phyloP scores from a whole-genome alignment of 2,888 invertebrate genomes.

The Girardia tigrina region DNA sequence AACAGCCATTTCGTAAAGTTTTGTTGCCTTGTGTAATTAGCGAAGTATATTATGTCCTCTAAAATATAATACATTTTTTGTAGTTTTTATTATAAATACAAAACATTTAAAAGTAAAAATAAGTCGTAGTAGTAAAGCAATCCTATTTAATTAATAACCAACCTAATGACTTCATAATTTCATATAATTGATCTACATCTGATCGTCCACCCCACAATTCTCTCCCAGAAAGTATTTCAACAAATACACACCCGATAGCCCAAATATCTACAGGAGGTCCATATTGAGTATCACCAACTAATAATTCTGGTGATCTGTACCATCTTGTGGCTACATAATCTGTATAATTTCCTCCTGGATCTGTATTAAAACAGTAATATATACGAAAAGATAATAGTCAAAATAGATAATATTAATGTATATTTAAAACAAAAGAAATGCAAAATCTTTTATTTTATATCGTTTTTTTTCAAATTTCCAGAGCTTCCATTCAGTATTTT shows the following conservation, averaged over 20 bases:
- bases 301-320: slow-evolving; percentile 88
- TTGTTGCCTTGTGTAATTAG: too few species aligned
- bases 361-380: slow-evolving; percentile 55
- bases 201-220: slow-evolving; percentile 77
- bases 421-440: not conserved
- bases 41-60: too few species aligned
- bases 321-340: slow-evolving; percentile 97
- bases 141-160: not conserved
- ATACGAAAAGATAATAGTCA: not conserved
- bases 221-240: slow-evolving; percentile 44
- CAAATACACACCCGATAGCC: slow-evolving; percentile 63
- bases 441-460: too few species aligned
- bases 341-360: slow-evolving; percentile 85
- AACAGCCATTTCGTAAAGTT: too few species aligned
- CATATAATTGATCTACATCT: slow-evolving; percentile 82
- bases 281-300: slow-evolving; percentile 76
- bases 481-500: too few species aligned
- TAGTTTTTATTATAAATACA: too few species aligned
- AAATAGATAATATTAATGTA: not conserved
- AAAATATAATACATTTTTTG: too few species aligned
- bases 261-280: slow-evolving; percentile 73
- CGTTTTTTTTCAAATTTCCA: too few species aligned
- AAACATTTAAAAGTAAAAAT: too few species aligned
- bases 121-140: too few species aligned
- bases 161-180: slow-evolving; percentile 73